Base-by-base conservation (phyloP, 2,888 invertebrate species). In the Lasioglossum malachurum region DNA sequence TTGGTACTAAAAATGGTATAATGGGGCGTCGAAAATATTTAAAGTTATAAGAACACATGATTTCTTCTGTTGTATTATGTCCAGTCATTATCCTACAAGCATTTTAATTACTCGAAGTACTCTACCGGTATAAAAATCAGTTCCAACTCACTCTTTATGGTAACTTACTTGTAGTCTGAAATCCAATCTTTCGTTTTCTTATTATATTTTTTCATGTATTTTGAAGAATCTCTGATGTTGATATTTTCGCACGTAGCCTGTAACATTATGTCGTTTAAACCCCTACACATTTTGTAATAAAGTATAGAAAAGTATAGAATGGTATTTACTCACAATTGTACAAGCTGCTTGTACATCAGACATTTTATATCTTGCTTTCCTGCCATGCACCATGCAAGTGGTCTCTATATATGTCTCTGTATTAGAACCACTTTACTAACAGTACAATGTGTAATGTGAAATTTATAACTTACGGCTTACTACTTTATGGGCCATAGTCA, bases 1-100 rank as follows among this genome's bases (percentile, higher is more conserved):
- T 80, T 1, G 89, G 64, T 75, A 87, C 69, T 41, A 87, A 35
- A 75, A 89, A 87, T 8, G 92, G 89, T 75, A 91, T 44, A 49
- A 91, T 73, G 38, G 90, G 83, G 76, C 83, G 86, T 31, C 87
- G 83, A 80, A 87, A 88, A 77, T 82, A 83, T 75, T 88, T 90
- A 31, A 69, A 81, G 57, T 41, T 83, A 53, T 86, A 67, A 41
- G 57, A 64, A 35, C 64, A 57, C 60, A 46, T 72, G 38, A 79
- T 69, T 49, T 38, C 71, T 44, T 46, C 12, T 12, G 77, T 73
- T 46, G 83, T 84, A 53, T 53, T 38, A 38, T 79, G 73, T 31
- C 79, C 71, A 76, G 82, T 64, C 89, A 89, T 91, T 75, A 53
- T 74, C 60, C 83, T 90, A 49, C 14, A 83, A 83, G 69, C 41